phyloP scores from a whole-genome alignment of 2,113 vertebrate species.

The Ptilorrhoa leucosticta region DNA sequence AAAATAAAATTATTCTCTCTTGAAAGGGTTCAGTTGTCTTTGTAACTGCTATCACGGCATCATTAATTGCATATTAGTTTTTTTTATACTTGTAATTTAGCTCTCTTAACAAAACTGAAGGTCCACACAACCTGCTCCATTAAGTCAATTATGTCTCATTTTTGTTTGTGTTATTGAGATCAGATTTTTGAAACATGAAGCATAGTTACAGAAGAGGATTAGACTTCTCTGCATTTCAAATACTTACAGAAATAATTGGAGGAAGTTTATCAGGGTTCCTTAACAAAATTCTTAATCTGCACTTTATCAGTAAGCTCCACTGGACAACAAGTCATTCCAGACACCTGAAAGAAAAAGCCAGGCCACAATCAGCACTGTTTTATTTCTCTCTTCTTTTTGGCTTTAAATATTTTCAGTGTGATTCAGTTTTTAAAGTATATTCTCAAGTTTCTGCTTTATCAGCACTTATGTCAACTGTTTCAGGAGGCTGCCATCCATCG shows the following conservation, averaged over 20 bases:
- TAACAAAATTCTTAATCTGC: neutral
- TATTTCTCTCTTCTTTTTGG: neutral
- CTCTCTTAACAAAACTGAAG: neutral
- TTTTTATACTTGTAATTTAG: neutral
- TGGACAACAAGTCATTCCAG: neutral
- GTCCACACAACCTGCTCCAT: neutral
- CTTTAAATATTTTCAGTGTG: neutral
- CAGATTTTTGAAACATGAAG: neutral
- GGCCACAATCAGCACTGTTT: neutral
- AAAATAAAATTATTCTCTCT: neutral
- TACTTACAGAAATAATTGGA: neutral
- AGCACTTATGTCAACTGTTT: neutral
- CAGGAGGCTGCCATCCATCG: neutral
- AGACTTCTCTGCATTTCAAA: neutral
- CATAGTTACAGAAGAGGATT: neutral
- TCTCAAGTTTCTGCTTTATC: neutral
- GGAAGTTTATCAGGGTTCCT: neutral
- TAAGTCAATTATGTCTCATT: neutral
- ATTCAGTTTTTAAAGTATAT: neutral
- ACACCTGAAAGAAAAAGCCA: neutral
- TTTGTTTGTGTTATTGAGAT: neutral
- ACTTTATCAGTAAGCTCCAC: neutral
- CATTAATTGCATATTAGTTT: neutral
- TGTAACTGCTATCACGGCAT: neutral
- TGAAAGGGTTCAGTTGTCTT: constrained; percentile 22